These are phyloP conservation scores for Macaria notata DNA, from an alignment of 2,888 invertebrate genomes.

Conservation along the genomic window DNA sequence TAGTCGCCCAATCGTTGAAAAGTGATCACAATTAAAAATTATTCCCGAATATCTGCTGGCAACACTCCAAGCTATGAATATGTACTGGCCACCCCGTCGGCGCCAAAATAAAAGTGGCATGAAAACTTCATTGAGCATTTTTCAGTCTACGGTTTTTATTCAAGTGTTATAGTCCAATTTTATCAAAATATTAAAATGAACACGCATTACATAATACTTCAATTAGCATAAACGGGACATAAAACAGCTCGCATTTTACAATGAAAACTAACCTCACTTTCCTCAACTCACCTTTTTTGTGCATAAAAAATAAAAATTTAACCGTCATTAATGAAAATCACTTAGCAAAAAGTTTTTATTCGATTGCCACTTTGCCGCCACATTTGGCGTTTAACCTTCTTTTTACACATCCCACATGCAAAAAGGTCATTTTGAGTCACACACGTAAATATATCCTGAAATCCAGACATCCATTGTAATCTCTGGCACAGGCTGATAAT, in stretches of 20 bases:
- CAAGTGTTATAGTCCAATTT: too few species aligned
- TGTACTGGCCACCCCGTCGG: constrained; percentile 33
- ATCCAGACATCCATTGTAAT: constrained; percentile 19
- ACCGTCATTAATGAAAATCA: too few species aligned
- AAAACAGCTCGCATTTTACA: too few species aligned
- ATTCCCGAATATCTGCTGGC: constrained; percentile 6
- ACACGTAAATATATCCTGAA: constrained; percentile 15
- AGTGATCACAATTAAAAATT: constrained; percentile 4
- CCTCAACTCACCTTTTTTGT: too few species aligned
- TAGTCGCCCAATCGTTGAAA: constrained; percentile 1
- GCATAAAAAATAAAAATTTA: too few species aligned
- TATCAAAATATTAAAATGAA: too few species aligned
- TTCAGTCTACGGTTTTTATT: too few species aligned
- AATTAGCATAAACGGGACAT: too few species aligned
- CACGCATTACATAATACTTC: too few species aligned
- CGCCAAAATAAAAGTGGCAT: constrained; percentile 41
- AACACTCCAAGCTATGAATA: constrained; percentile 12
- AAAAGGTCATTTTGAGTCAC: constrained; percentile 8
- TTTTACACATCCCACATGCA: constrained; percentile 7
- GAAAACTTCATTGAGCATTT: too few species aligned
- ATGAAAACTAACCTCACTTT: too few species aligned
- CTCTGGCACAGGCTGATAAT: constrained; percentile 15
- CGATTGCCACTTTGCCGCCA: constrained; percentile 1
- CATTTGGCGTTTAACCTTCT: not conserved
- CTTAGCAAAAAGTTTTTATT: constrained; percentile 3